Percentiles rank a stretch among this genome's conserved stretches.
Conservation (phyloP, 2,888 invertebrate species). For the Nymphalis urticae region DNA sequence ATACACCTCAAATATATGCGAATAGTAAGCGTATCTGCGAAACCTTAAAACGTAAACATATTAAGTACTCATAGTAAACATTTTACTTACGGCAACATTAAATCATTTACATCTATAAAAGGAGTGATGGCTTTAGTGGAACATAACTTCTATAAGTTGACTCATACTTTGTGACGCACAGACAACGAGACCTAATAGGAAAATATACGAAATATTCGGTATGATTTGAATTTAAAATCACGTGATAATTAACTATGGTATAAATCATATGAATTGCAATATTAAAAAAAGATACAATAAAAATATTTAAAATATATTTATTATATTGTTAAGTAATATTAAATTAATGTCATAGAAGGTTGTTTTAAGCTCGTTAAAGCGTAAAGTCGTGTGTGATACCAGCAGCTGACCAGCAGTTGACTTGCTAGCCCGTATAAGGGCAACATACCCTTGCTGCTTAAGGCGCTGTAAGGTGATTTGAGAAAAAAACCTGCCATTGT, state of each 20-base stretch:
- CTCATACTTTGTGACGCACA: slow-evolving; percentile 31
- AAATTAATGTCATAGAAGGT: not conserved
- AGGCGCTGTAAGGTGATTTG: slow-evolving; percentile 64
- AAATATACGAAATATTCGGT: not conserved
- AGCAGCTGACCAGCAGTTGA: slow-evolving; percentile 30
- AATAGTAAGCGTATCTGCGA: not conserved
- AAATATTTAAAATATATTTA: too few relatives aligned
- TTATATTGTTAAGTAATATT: too few relatives aligned
- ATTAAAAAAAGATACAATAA: too few relatives aligned
- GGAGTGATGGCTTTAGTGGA: slow-evolving; percentile 30
- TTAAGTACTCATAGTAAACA: slow-evolving; percentile 21
- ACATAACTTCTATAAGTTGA: slow-evolving; percentile 38
- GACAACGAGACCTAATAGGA: slow-evolving; percentile 8
- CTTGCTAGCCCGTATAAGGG: slow-evolving; percentile 54
- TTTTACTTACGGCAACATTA: slow-evolving; percentile 26
- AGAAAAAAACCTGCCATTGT: slow-evolving; percentile 59
- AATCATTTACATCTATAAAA: slow-evolving; percentile 31
- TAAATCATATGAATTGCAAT: too few relatives aligned
- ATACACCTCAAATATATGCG: not conserved
- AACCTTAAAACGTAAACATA: not conserved
- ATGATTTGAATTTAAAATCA: not conserved
- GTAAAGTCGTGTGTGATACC: slow-evolving; percentile 7
- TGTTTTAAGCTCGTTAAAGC: not conserved
- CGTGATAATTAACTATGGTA: not conserved
- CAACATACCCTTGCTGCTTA: slow-evolving; percentile 62